Percentiles rank a stretch among this genome's conserved stretches.
Evolutionary conservation across 2,888 invertebrate species (phyloP).

Genomic region (Agrochola litura): DNA sequence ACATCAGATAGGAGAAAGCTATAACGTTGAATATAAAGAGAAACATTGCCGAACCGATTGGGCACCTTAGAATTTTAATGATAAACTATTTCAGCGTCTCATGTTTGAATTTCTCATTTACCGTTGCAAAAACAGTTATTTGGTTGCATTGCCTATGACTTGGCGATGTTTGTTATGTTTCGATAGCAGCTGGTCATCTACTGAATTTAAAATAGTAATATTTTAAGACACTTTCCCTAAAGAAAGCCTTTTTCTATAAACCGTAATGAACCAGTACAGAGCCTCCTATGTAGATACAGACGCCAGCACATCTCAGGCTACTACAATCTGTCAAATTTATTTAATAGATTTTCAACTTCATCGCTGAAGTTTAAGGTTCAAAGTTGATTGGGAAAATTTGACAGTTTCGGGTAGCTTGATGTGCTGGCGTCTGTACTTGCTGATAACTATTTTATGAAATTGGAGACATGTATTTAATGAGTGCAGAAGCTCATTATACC

Average conservation of each 20-base stretch:
- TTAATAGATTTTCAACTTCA: no score
- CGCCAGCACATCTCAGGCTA: no score
- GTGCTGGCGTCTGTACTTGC: no score
- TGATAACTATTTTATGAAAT: neutral
- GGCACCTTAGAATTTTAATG: constrained; percentile 25
- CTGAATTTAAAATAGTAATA: neutral
- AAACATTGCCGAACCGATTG: constrained; percentile 3
- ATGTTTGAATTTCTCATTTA: constrained; percentile 6
- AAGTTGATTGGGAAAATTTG: no score
- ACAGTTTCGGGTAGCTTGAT: no score
- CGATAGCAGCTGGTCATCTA: neutral
- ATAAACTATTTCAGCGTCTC: constrained; percentile 23
- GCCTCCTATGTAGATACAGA: neutral
- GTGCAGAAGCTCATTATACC: neutral
- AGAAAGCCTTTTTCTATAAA: neutral
- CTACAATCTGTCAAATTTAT: no score
- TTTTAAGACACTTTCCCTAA: neutral
- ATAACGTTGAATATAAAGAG: neutral
- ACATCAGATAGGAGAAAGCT: constrained; percentile 17
- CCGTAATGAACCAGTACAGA: neutral
- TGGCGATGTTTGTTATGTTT: neutral
- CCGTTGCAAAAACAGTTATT: constrained; percentile 22
- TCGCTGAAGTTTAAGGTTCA: no score
- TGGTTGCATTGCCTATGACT: neutral
- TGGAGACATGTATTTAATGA: neutral